Base-by-base conservation (phyloP, 2,888 invertebrate genomes). In the Amblyteles armatorius region DNA sequence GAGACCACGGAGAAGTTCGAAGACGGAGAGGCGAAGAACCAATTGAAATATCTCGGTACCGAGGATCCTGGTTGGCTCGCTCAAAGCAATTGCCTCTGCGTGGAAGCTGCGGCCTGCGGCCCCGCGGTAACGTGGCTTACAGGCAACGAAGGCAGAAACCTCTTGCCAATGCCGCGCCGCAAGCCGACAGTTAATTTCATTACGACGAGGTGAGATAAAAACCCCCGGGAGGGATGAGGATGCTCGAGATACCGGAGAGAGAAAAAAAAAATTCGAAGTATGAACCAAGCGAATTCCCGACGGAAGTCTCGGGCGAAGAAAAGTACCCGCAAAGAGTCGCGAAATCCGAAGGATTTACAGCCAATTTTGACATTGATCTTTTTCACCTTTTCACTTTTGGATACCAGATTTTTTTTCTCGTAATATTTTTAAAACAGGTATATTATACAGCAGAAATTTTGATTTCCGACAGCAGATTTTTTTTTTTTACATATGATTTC, bases 21-120 rank as follows among this genome's bases (percentile, higher is more conserved):
- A 29, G 69, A 71, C 63, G 5, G 55, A 40, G 65, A 63, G 55
- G 63, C 73, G 65, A 57, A 57, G 85, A 86, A 86, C 87, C 88
- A 87, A 88, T 87, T 87, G 89, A 88, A 88, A 89, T 89, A 88
- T 88, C 87, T 83, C 81, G 79, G 83, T 84, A 86, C 82, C 83
- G 44, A 82, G 79, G 84, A 40, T 26, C 57, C 40, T 71, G 78
- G 68, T 69, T 81, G 65, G 68, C 57, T 57, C 36, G 19, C 44
- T 67, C 40, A 63, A 50, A 50, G 63, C 63, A 13, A 16, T 33
- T 29, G 65, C 48, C 44, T 60, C 26, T 57, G 57, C 57, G 60
- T 74, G 60, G 55, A 60, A 74, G 73, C 73, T 65, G 33, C 16
- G 29, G 33, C 36, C 36, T 63, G 63, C 63, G 57, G 57, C 57